Evolutionary conservation across 2,113 vertebrate genomes (phyloP), one percentile per base, ranked within the genome.

Genomic region (Mastomys natalensis): DNA sequence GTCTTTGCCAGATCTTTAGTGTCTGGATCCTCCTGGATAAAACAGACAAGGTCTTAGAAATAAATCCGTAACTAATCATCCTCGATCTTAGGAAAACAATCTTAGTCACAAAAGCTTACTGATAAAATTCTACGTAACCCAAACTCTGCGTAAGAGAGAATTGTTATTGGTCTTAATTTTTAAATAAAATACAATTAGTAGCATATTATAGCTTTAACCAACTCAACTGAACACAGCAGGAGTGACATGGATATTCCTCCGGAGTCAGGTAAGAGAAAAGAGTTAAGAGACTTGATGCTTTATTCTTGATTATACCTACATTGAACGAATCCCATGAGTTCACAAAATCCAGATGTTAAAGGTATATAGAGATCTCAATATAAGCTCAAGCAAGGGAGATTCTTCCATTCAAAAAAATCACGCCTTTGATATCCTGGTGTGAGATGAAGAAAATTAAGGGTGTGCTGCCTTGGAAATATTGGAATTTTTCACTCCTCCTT

Each of bases 401-500:
- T 66, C 10, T 98, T 11, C 98, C 98, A 94, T 87, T 98, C 92
- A 98, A 98, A 80, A 98, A 66, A 31, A 66, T 84, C 91, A 98
- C 93, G 40, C 17, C 96, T 7, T 73, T n/a, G 1, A 95, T 98
- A 96, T 95, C 90, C 53, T 97, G 98, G 87, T 98, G 97, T 19
- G 97, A 82, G 70, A 98, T 98, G 60, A 98, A 97, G 78, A 99
- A 98, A 34, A 98, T 93, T 84, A 99, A 99, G 16, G 98, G 55
- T 89, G 97, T 68, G 98, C 92, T 10, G 89, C 97, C 19, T 37
- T 98, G 80, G 98, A 95, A 0, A 73, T n/a, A 0, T 11, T 70
- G 62, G 96, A 96, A 40, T 98, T 99, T 31, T 7, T 88, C 90
- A 81, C 98, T 53, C 34, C 1, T 72, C n/a, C 64, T 53, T 78